These are phyloP conservation scores for Bombus waltoni DNA, from an alignment of 1,140 invertebrate genomes.

Conservation along the genomic window DNA sequence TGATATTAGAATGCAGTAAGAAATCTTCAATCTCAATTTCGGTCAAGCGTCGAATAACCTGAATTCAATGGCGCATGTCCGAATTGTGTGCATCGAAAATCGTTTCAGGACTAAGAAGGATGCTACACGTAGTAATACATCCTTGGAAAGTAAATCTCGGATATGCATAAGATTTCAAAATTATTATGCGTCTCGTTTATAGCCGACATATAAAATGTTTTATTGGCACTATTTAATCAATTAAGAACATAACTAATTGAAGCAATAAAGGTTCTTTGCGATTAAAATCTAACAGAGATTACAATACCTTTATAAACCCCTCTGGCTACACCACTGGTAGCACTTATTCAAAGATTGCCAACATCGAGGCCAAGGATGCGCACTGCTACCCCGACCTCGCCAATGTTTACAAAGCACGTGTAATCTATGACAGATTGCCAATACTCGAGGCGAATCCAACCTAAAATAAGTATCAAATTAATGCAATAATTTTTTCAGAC, in stretches of 20 bases:
- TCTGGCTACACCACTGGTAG: conserved; percentile 17
- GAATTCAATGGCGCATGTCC: conserved; percentile 58
- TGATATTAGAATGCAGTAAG: neutral
- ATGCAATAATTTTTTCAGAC: too few relatives aligned
- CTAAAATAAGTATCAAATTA: neutral
- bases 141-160: neutral
- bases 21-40: conserved; percentile 45
- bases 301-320: neutral
- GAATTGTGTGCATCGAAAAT: conserved; percentile 40
- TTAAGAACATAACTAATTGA: neutral
- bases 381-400: conserved; percentile 41
- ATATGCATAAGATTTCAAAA: neutral
- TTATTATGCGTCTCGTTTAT: too few relatives aligned
- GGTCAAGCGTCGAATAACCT: conserved; percentile 60
- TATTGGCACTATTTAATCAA: too few relatives aligned
- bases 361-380: conserved; percentile 47
- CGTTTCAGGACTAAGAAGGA: conserved; percentile 43
- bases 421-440: neutral
- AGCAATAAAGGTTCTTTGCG: too few relatives aligned
- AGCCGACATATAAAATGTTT: neutral
- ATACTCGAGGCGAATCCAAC: neutral
- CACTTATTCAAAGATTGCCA: conserved; percentile 48
- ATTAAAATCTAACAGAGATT: neutral
- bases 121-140: conserved; percentile 1
- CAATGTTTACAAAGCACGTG: conserved; percentile 13